Evolutionary conservation across 2,888 invertebrate species (phyloP), one percentile per base, ranked within the genome.

Genomic region (Lottia gigantea): DNA sequence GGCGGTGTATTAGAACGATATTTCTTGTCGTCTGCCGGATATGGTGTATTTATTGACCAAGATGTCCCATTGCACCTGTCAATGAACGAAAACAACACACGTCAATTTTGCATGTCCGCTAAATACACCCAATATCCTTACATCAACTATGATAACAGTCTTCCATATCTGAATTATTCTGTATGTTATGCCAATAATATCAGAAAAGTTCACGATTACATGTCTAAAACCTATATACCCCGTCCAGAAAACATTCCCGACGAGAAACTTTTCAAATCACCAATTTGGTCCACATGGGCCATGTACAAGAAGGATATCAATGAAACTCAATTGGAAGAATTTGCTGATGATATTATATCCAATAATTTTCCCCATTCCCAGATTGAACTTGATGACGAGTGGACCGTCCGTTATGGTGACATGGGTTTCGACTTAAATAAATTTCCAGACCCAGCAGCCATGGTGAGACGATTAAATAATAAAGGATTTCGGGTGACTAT

Each of bases 261-360:
- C 78, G 89, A 90, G 71, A 90, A 91, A 69, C 93, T 95, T 92
- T 92, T 96, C 46, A 89, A 90, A 69, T 91, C 94, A 85, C 96
- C 96, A 0, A 92, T 96, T 70, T 96, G 95, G 95, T 95, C 95
- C 0, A 95, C 95, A 0, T 95, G 95, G 95, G 94, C 94, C 0
- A 91, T 92, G 73, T 95, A 93, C 84, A 92, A 93, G 80, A 89
- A 91, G 0, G 90, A 92, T 75, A 93, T 96, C 1, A 91, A 92
- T 77, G 92, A 94, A 74, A 79, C 87, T 0, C 77, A 77, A 26
- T 78, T 86, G 0, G 46, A 83, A 19, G 64, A 79, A 7, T 85
- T 81, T 68, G 85, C 85, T 1, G 46, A 72, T 40, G 73, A 76
- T 40, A 79, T 79, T 23, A 45, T 66, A 7, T 19, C 19, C 1